phyloP scores from a whole-genome alignment of 2,797 vertebrate genomes.

The Buphagus erythrorhynchus region DNA sequence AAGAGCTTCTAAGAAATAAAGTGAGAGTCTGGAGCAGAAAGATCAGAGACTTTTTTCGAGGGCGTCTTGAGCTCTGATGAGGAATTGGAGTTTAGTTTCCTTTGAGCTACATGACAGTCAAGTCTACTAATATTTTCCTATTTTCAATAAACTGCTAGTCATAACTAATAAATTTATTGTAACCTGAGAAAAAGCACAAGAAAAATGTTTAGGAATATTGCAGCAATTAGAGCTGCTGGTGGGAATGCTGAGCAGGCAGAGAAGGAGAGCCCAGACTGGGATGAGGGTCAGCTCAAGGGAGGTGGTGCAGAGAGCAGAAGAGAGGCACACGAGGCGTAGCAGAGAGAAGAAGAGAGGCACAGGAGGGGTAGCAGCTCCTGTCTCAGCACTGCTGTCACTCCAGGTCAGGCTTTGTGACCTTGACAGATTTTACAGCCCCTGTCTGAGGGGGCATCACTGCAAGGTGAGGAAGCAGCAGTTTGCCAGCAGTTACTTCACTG shows the following conservation, averaged over 20 bases:
- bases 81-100: neutral
- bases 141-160: neutral
- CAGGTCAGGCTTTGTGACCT: neutral
- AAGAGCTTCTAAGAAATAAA: neutral
- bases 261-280: accelerated
- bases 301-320: neutral
- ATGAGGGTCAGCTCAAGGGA: accelerated
- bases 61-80: neutral
- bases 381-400: neutral
- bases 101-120: neutral
- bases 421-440: neutral
- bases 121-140: neutral
- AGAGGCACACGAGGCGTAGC: accelerated
- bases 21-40: neutral
- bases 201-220: neutral
- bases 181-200: neutral
- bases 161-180: neutral
- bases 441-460: neutral
- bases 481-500: neutral
- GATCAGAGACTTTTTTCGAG: neutral
- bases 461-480: neutral
- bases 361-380: neutral
- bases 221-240: neutral
- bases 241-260: neutral
- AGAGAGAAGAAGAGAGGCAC: neutral